A percentile compares a stretch with the other conserved stretches of the same genome.
Conservation (phyloP, 1,140 invertebrate genomes). For the Cheumatopsyche charites region DNA sequence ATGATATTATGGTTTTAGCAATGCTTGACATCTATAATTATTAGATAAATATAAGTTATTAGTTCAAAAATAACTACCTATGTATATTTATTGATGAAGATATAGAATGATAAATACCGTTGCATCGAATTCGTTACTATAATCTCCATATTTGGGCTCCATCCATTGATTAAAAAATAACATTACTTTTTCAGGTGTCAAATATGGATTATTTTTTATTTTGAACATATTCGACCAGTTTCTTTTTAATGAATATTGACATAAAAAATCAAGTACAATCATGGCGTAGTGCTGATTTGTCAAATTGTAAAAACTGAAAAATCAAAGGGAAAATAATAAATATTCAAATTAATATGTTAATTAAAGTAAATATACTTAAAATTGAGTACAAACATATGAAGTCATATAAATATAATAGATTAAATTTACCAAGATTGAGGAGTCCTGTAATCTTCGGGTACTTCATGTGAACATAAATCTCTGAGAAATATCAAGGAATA, state of each 20-base stretch:
- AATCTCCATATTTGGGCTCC: slow-evolving; percentile 61
- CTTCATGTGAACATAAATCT: slow-evolving; percentile 9
- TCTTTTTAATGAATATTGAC: slow-evolving; percentile 57
- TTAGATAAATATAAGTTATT: slow-evolving; percentile 33
- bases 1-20: slow-evolving; percentile 56
- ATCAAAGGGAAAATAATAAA: neutral
- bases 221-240: slow-evolving; percentile 57
- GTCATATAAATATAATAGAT: neutral
- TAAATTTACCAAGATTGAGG: neutral
- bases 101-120: slow-evolving; percentile 43
- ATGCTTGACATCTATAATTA: slow-evolving; percentile 58
- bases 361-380: no score
- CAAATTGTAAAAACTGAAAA: slow-evolving; percentile 59
- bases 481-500: slow-evolving; percentile 33
- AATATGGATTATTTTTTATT: slow-evolving; percentile 52
- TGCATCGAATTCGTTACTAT: slow-evolving; percentile 53
- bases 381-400: neutral
- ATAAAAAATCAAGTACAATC: slow-evolving; percentile 61
- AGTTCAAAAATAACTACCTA: no score
- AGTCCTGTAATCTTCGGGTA: neutral
- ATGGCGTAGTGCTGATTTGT: slow-evolving; percentile 68
- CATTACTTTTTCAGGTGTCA: slow-evolving; percentile 62
- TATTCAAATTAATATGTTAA: neutral
- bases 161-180: slow-evolving; percentile 69
- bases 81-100: no score